Evolutionary conservation across 2,113 vertebrate species (phyloP).

Genomic region (Seriola rivoliana): DNA sequence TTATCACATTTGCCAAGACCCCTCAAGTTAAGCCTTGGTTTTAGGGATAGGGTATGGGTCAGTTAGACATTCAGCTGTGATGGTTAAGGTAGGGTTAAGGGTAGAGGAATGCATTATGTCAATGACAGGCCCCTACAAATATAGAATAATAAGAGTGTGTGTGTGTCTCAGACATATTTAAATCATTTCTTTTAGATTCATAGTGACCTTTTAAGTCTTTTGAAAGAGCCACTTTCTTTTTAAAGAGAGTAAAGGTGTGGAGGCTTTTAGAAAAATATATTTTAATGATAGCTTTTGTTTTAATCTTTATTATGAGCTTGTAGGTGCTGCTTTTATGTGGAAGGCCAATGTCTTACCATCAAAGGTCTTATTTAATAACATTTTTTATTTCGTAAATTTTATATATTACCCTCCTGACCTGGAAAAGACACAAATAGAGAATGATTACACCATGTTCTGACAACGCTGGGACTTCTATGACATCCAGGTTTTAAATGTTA

Average conservation of each 20-base stretch:
- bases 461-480: background rate
- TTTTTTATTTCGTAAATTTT: conserved; percentile 10
- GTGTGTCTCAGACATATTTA: conserved; percentile 43
- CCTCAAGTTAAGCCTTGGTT: too few species aligned
- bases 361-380: conserved; percentile 18
- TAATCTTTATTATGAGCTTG: conserved; percentile 45
- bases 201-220: conserved; percentile 73
- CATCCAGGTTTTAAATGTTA: conserved; percentile 1
- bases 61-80: too few species aligned
- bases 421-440: background rate
- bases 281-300: conserved; percentile 25
- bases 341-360: conserved; percentile 17
- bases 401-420: conserved; percentile 14
- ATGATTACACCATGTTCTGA: background rate
- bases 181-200: conserved; percentile 51
- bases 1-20: background rate
- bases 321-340: background rate
- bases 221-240: conserved; percentile 42
- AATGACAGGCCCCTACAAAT: too few species aligned
- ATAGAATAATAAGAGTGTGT: background rate
- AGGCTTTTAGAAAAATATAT: conserved; percentile 33
- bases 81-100: too few species aligned
- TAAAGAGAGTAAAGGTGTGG: conserved; percentile 27
- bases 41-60: too few species aligned
- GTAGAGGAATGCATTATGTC: too few species aligned